Evolutionary conservation across 2,797 vertebrate genomes (phyloP), one percentile per base, ranked within the genome.

Genomic region (Xenopus petersii): DNA sequence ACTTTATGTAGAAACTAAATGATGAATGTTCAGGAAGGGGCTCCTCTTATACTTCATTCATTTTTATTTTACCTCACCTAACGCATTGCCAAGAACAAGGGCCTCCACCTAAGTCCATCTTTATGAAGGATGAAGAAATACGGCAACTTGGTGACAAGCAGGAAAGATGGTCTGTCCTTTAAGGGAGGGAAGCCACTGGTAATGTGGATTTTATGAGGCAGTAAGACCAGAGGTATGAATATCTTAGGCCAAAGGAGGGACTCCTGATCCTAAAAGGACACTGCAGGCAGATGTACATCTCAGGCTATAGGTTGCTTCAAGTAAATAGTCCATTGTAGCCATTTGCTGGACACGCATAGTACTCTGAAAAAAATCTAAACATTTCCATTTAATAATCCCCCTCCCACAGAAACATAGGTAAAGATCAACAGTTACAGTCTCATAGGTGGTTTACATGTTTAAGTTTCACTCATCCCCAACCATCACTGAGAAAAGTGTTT

Each of bases 331-430:
- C 75, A 64, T 15, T 73, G 67, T 64, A 24, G 59, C 46, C 61
- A n/a, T 71, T 51, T 69, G 21, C 54, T 64, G 65, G 46, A 10
- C 10, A 76, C 48, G 46, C 16, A 11, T 33, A 26, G 36, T 68
- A 26, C 56, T 73, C 81, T 80, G 79, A 61, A 81, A 80, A 70
- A 70, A 70, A 78, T 74, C 81, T 80, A 80, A 70, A 75, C 67
- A 70, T 71, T 70, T 15, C n/a, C 42, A 60, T 77, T 72, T 72
- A 66, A n/a, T 12, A 1, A 13, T 36, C 75, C 21, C 21, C n/a
- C 65, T 36, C 8, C 56, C 70, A 21, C 10, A 67, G 9, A 48
- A 49, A 1, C 4, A 26, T 9, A 54, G 1, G 11, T 54, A 54
- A 4, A 8, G 15, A 12, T 3, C 49, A 10, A 13, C 48, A 54